Evolutionary conservation across 2,888 invertebrate genomes (phyloP).

Genomic region (Heliothis peltigera): DNA sequence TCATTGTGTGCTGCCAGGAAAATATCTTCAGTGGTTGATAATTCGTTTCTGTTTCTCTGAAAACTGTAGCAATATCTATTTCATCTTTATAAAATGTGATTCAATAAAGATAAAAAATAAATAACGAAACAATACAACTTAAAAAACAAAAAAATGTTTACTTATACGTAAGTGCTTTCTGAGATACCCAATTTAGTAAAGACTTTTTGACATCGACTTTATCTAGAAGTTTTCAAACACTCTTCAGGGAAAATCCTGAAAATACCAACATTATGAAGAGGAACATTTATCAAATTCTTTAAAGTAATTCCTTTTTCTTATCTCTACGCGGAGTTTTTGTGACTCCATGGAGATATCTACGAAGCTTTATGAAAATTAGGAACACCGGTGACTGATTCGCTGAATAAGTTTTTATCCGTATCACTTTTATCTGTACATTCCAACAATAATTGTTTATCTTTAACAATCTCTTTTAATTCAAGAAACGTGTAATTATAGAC

Average conservation of each 20-base stretch:
- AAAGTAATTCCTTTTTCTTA: constrained; percentile 33
- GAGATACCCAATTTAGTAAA: constrained; percentile 23
- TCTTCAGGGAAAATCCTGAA: constrained; percentile 24
- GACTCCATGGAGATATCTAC: constrained; percentile 26
- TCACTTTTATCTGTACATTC: constrained; percentile 31
- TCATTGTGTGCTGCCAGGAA: constrained; percentile 33
- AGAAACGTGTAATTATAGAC: too few relatives aligned
- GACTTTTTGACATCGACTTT: constrained; percentile 32
- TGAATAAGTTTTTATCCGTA: neutral
- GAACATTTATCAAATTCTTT: constrained; percentile 38
- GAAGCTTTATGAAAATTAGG: constrained; percentile 38
- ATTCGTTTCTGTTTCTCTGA: constrained; percentile 5
- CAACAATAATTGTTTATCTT: too few relatives aligned
- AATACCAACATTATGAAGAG: constrained; percentile 25
- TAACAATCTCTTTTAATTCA: too few relatives aligned
- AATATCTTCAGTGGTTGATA: constrained; percentile 19
- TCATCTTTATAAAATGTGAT: neutral
- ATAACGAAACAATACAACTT: too few relatives aligned
- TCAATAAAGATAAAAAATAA: neutral
- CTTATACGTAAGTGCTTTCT: constrained; percentile 4
- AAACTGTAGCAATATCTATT: neutral
- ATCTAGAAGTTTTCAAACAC: constrained; percentile 23
- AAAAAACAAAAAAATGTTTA: too few relatives aligned
- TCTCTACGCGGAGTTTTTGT: constrained; percentile 22
- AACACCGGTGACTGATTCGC: neutral